Evolutionary conservation across 1,140 invertebrate species (phyloP).

Genomic region (Phenacoccus solenopsis): DNA sequence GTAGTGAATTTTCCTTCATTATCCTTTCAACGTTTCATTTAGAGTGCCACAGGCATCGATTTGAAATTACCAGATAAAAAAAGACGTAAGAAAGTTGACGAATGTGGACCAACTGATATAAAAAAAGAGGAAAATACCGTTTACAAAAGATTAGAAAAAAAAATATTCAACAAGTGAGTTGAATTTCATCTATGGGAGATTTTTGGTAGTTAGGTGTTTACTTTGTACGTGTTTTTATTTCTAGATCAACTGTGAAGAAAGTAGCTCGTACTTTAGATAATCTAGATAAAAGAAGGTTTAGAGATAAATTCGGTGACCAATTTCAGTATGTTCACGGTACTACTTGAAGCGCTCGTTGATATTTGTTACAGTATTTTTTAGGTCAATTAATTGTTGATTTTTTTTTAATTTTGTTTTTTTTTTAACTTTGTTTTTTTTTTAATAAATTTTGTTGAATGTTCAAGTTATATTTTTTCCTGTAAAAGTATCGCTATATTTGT

Average conservation of each 20-base stretch:
- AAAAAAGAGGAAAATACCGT: slow-evolving; percentile 24
- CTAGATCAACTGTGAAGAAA: slow-evolving; percentile 32
- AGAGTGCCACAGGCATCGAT: slow-evolving; percentile 27
- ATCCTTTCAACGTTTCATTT: slow-evolving; percentile 20
- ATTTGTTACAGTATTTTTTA: too few relatives aligned
- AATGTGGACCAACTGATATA: slow-evolving; percentile 24
- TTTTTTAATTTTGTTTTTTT: too few relatives aligned
- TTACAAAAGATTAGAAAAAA: slow-evolving; percentile 24
- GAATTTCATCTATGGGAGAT: too few relatives aligned
- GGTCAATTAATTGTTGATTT: too few relatives aligned
- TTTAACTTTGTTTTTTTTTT: too few relatives aligned
- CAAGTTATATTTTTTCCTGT: too few relatives aligned
- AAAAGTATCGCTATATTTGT: too few relatives aligned
- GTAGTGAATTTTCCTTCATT: background rate
- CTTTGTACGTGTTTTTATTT: background rate
- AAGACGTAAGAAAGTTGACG: slow-evolving; percentile 22
- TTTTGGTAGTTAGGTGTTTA: background rate
- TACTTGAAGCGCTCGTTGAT: background rate
- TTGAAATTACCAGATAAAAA: slow-evolving; percentile 26
- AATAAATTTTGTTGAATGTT: too few relatives aligned
- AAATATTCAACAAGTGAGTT: slow-evolving; percentile 27
- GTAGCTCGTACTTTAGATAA: slow-evolving; percentile 36
- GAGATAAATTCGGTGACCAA: slow-evolving; percentile 44
- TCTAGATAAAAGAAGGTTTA: slow-evolving; percentile 35
- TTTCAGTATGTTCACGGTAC: slow-evolving; percentile 36